These are phyloP conservation scores for Gymnarchus niloticus DNA, from an alignment of 2,113 vertebrate genomes.

Conservation along the genomic window DNA sequence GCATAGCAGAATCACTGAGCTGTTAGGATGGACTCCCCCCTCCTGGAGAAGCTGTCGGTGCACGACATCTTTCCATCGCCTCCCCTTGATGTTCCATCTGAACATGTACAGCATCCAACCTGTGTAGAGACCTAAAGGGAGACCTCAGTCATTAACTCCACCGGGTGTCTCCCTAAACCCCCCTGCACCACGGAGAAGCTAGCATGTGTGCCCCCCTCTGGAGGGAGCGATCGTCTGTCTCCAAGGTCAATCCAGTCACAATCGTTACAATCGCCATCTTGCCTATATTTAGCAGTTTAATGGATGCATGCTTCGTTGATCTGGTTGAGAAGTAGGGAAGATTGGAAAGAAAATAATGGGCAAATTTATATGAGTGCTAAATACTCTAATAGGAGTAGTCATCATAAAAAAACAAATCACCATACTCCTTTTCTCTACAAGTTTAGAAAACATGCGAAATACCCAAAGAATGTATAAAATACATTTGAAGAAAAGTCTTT, in stretches of 20 bases:
- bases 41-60: neutral
- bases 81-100: neutral
- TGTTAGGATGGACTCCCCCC: neutral
- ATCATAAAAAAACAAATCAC: neutral
- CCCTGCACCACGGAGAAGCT: no score
- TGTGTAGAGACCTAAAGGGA: slow-evolving; percentile 2
- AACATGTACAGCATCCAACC: neutral
- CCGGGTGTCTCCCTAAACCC: neutral
- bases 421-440: neutral
- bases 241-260: neutral
- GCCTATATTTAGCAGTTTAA: neutral
- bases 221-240: neutral
- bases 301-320: neutral
- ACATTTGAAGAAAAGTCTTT: neutral
- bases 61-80: neutral
- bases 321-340: neutral
- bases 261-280: neutral
- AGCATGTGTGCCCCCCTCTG: neutral
- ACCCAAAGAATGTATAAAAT: neutral
- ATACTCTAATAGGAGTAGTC: neutral
- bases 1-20: neutral
- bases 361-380: neutral
- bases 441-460: neutral
- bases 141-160: slow-evolving; percentile 7
- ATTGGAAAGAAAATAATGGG: neutral